Evolutionary conservation across 2,113 vertebrate species (phyloP).

Genomic region (Silurus asotus): DNA sequence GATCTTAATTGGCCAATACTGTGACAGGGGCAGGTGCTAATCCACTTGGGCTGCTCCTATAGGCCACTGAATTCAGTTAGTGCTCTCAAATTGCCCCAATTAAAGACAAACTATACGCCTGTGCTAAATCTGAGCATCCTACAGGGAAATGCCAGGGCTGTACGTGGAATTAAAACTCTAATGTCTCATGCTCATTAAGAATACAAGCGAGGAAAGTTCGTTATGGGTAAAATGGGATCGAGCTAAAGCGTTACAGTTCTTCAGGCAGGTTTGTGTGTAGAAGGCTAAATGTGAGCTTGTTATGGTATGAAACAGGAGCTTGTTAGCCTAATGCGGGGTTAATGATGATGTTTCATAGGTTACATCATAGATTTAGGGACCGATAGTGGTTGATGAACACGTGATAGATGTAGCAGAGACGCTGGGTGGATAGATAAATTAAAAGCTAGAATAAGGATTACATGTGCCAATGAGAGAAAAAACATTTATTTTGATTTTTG

Average conservation of each 20-base stretch:
- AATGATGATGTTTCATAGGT: slow-evolving; percentile 49
- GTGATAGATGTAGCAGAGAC: slow-evolving; percentile 20
- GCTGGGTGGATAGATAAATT: slow-evolving; percentile 20
- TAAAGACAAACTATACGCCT: slow-evolving; percentile 30
- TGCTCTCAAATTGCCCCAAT: slow-evolving; percentile 49
- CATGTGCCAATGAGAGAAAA: background rate
- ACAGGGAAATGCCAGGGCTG: slow-evolving; percentile 36
- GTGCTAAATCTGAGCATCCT: slow-evolving; percentile 37
- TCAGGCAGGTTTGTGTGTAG: slow-evolving; percentile 12
- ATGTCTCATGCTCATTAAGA: slow-evolving; percentile 36
- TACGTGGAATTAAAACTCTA: slow-evolving; percentile 37
- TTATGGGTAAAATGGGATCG: slow-evolving; percentile 18
- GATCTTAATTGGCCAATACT: slow-evolving; percentile 51
- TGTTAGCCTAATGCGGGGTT: slow-evolving; percentile 46
- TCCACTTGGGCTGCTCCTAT: slow-evolving; percentile 44
- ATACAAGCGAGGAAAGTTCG: slow-evolving; percentile 20
- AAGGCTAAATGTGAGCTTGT: slow-evolving; percentile 16
- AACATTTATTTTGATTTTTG: background rate
- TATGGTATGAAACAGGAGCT: slow-evolving; percentile 45
- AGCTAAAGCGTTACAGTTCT: slow-evolving; percentile 35
- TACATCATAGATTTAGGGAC: slow-evolving; percentile 44
- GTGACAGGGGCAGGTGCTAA: slow-evolving; percentile 50
- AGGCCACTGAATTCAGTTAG: slow-evolving; percentile 50
- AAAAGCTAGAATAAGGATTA: background rate
- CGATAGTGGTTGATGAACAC: slow-evolving; percentile 48